Conservation (phyloP, 1,140 invertebrate species). For the Cepaea nemoralis region DNA sequence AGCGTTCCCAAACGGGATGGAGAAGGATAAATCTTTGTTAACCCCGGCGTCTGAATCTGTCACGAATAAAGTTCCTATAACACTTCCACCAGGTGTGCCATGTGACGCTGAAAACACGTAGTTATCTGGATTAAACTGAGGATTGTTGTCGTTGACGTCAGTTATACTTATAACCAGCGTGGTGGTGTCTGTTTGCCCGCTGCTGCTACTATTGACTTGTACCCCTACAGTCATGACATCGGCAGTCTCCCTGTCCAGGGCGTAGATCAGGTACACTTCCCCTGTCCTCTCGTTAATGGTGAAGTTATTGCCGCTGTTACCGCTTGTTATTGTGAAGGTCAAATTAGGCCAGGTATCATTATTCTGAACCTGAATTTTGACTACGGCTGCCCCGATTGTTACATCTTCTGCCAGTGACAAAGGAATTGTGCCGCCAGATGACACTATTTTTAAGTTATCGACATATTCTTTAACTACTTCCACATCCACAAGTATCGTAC, state of each 20-base stretch:
- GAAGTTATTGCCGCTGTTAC: conserved; percentile 13
- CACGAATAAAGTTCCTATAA: conserved; percentile 55
- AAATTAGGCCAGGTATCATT: conserved; percentile 16
- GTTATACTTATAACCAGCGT: conserved; percentile 23
- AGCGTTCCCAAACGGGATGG: conserved; percentile 74
- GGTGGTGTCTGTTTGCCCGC: neutral
- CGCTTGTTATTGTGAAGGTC: conserved; percentile 13
- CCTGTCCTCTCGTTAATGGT: conserved; percentile 26
- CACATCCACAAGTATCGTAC: conserved; percentile 1
- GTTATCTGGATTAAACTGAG: conserved; percentile 1
- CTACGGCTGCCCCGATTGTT: neutral
- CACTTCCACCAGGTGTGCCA: neutral
- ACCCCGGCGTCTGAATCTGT: conserved; percentile 58
- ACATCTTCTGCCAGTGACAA: conserved; percentile 2
- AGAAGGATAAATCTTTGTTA: conserved; percentile 74
- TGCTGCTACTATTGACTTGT: neutral
- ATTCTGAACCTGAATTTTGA: neutral
- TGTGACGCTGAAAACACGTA: neutral
- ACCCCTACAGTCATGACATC: neutral
- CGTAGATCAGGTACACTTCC: conserved; percentile 17
- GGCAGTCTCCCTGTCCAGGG: conserved; percentile 29
- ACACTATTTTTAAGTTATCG: neutral
- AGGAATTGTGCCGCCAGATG: neutral
- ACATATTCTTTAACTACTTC: conserved; percentile 1
- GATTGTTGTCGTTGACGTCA: conserved; percentile 39